Percentiles rank a stretch among this genome's conserved stretches.
Evolutionary conservation across 2,797 vertebrate species (phyloP).

Genomic region (Pseudochaenichthys georgianus): DNA sequence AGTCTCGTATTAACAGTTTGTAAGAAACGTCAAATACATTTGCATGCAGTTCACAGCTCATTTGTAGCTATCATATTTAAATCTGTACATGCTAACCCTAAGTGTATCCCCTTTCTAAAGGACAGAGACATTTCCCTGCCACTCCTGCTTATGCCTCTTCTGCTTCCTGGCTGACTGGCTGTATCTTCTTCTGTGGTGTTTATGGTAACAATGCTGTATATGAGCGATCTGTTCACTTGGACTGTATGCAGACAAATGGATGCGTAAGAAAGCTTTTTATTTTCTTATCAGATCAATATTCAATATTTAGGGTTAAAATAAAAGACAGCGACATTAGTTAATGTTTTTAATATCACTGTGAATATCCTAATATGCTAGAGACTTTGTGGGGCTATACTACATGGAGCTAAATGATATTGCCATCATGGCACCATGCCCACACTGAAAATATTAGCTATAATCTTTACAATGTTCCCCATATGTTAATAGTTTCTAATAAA

Average conservation of each 20-base stretch:
- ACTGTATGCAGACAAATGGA: constrained; percentile 21
- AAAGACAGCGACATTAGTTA: neutral
- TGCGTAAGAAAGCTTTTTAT: constrained; percentile 5
- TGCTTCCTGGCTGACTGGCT: constrained; percentile 46
- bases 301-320: neutral
- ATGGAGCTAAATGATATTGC: neutral
- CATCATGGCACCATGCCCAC: neutral
- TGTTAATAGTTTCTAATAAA: neutral
- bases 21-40: constrained; percentile 22
- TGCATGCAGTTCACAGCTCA: constrained; percentile 65
- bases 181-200: constrained; percentile 28
- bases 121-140: constrained; percentile 54
- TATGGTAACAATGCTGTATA: constrained; percentile 36
- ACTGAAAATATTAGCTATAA: neutral
- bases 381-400: neutral
- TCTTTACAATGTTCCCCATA: neutral
- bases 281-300: neutral
- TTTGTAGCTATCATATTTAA: constrained; percentile 55
- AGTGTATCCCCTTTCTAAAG: constrained; percentile 52
- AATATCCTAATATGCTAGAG: neutral
- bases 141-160: constrained; percentile 47
- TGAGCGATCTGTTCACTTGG: constrained; percentile 16
- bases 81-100: constrained; percentile 50
- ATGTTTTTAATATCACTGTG: neutral
- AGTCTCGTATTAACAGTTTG: constrained; percentile 8